Base-by-base conservation (phyloP, 1,140 invertebrate genomes). In the Drosophila busckii region DNA sequence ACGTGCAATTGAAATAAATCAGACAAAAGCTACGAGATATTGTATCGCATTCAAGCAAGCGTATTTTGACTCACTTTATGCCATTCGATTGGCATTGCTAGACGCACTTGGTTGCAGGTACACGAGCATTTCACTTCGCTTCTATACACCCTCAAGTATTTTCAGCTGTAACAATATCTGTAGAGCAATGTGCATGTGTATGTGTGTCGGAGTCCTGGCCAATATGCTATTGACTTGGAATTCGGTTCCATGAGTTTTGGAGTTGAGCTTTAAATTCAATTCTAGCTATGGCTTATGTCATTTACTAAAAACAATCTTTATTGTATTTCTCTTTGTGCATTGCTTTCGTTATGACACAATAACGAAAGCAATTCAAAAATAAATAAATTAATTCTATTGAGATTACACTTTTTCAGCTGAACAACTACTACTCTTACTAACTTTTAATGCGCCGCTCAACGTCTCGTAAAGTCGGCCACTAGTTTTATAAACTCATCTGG, bases 1-100 rank as follows among this genome's bases (percentile, higher is more conserved):
- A 69, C 70, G 70, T 75, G 46, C 52, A 64, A 70, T 50, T 50
- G 53, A 75, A 75, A 75, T 75, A 75, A 75, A 75, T 75, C 70
- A 76, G 59, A 60, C 64, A 63, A 64, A 60, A 48, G 56, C 49
- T 53, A 59, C 64, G 41, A 75, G 75, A n/a, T n/a, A 75, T 73
- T 73, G 64, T 73, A 75, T 69, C 48, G 53, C 70, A 69, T 69
- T 75, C 52, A 69, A 41, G 42, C 52, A 69, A 41, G 42, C 58
- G 38, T 40, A 75, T 48, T 73, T 62, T 46, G 20, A 34, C 50
- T 62, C 63, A 73, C 69, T 70, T 56, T 53, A 23, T 45, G 29
- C 62, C 52, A 59, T 53, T 62, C 56, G 32, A 50, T 52, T 60
- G 32, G 58, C 20, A 20, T 42, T 37, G 22, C 15, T 31, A n/a